phyloP scores from a whole-genome alignment of 2,888 invertebrate genomes.

The Brachycybe producta region DNA sequence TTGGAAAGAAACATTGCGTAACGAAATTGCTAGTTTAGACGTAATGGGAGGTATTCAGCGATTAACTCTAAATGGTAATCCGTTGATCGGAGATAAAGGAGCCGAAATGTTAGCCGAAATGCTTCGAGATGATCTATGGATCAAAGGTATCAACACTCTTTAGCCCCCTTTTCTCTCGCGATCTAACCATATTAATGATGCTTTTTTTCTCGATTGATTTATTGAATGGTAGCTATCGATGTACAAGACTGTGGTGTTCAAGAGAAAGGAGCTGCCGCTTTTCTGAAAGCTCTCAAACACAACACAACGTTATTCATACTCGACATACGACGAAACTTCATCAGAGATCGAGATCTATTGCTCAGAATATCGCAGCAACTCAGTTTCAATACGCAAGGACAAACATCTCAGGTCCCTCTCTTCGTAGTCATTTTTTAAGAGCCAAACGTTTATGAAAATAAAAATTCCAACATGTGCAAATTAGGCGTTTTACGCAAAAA shows the following conservation, averaged over 20 bases:
- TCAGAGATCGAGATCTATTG: conserved; percentile 4
- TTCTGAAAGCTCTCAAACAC: conserved; percentile 8
- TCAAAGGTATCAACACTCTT: conserved; percentile 13
- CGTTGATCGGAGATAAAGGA: conserved; percentile 14
- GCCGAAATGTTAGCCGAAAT: conserved; percentile 6
- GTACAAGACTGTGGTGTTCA: conserved; percentile 13
- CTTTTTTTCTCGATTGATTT: neutral
- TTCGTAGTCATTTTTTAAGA: neutral
- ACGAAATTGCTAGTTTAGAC: conserved; percentile 5
- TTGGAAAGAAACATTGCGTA: conserved; percentile 16
- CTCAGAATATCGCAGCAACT: conserved; percentile 14
- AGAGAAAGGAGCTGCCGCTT: conserved; percentile 11
- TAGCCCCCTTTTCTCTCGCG: too few species aligned
- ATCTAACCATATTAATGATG: neutral
- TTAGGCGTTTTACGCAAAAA: too few species aligned
- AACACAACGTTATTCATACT: conserved; percentile 13
- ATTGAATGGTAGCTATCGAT: conserved; percentile 9
- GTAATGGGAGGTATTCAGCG: conserved; percentile 13
- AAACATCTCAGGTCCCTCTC: conserved; percentile 8
- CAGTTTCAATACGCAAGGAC: conserved; percentile 13
- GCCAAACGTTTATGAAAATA: neutral
- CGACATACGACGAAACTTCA: conserved; percentile 11
- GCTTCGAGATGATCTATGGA: conserved; percentile 12
- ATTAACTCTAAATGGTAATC: conserved; percentile 12
- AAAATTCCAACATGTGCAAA: too few species aligned